Evolutionary conservation across 2,888 invertebrate species (phyloP), one percentile per base, ranked within the genome.

Genomic region (Drosophila buzzatii): DNA sequence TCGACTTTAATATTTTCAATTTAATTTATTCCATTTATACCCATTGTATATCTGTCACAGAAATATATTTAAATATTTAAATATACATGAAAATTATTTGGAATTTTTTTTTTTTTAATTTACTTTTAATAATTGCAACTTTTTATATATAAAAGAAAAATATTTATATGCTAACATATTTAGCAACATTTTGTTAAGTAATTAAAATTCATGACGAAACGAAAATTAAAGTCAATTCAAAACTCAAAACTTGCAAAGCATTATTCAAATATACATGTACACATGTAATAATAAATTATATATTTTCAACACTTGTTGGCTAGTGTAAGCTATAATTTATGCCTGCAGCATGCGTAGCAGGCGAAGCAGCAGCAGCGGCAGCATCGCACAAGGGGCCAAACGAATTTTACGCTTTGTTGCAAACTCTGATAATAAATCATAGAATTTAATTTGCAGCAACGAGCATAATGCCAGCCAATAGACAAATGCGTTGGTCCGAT

Each of bases 341-440:
- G 33, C 16, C 12, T 20, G 37, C 18, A 27, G 47, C 73, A 73
- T 60, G 47, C 39, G 42, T 39, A 66, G 62, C 23, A 23, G 23
- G 47, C 39, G 42, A 39, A 66, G 62, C 23, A 23, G 23, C 62
- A 51, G 35, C 55, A 41, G 23, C 57, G 39, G 10, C 52, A 53
- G 16, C 63, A 47, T 31, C 37, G 55, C 49, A 59, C 64, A 55
- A 65, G 65, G 51, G 74, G 76, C 82, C 78, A 76, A 84, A 74
- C 79, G 76, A 90, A 90, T 90, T 90, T 90, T 80, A 77, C 84
- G 90, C 90, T 86, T 85, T 82, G 86, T 86, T 88, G 90, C 77
- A 77, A 68, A 70, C 76, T 79, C 65, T 81, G 86, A 83, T 85
- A 84, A 90, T 90, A 90, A 90, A 90, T 90, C 84, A 88, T 76